A percentile compares a stretch with the other conserved stretches of the same genome.
Conservation (phyloP, 2,113 vertebrate species). For the Centropus unirufus region DNA sequence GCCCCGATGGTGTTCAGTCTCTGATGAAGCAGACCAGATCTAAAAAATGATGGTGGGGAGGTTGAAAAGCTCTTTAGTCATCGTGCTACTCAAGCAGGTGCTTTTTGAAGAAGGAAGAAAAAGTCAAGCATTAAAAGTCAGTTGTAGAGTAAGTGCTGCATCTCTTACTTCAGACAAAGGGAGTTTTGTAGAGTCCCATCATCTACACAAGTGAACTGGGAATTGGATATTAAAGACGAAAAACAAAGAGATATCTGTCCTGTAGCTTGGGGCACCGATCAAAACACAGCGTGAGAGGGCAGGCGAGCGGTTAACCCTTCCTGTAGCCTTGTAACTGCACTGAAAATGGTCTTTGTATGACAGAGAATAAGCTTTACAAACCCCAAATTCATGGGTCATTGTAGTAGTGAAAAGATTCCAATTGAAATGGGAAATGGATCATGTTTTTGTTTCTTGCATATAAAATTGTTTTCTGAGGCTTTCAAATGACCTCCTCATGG, state of each 20-base stretch:
- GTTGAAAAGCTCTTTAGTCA: constrained; percentile 49
- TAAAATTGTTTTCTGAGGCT: constrained; percentile 58
- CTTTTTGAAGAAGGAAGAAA: constrained; percentile 65
- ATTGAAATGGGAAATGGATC: constrained; percentile 39
- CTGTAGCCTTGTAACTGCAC: constrained; percentile 14
- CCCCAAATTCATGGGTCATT: neutral
- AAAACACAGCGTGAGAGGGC: constrained; percentile 82
- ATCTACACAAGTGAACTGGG: constrained; percentile 69
- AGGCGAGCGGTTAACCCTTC: constrained; percentile 62
- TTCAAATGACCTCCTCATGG: constrained; percentile 42
- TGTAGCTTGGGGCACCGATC: constrained; percentile 80
- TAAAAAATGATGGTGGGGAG: constrained; percentile 29
- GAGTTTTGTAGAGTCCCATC: constrained; percentile 62
- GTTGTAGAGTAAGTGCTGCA: constrained; percentile 30
- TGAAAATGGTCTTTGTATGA: constrained; percentile 16
- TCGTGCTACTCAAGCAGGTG: constrained; percentile 52
- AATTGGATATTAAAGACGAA: constrained; percentile 83
- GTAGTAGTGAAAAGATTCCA: constrained; percentile 18
- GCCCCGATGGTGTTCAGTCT: constrained; percentile 34
- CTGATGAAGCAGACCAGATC: constrained; percentile 26
- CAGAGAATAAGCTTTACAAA: constrained; percentile 48
- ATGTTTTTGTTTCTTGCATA: constrained; percentile 37
- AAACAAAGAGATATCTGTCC: constrained; percentile 72
- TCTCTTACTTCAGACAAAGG: constrained; percentile 64
- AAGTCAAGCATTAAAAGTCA: constrained; percentile 59